A percentile compares a stretch with the other conserved stretches of the same genome.
Conservation (phyloP, 2,888 invertebrate genomes). For the Diachrysia chrysitis region DNA sequence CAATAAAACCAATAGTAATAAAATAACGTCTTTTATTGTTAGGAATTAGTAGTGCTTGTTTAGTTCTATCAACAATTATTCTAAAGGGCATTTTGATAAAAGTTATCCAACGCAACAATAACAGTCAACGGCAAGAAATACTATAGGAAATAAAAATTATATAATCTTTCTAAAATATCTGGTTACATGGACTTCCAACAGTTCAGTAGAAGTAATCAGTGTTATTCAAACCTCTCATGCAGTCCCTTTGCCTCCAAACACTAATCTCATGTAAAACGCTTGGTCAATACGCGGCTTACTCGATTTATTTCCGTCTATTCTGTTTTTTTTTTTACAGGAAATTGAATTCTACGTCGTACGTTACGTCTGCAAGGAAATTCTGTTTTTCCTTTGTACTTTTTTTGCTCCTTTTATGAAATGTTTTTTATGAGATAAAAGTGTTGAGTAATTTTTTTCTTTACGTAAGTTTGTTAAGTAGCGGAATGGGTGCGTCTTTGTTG, state of each 20-base stretch:
- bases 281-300: constrained; percentile 55
- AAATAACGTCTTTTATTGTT: too few relatives aligned
- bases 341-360: constrained; percentile 75
- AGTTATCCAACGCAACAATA: too few relatives aligned
- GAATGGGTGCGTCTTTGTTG: constrained; percentile 27
- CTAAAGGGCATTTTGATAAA: too few relatives aligned
- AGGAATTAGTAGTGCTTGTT: too few relatives aligned
- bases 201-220: constrained; percentile 7
- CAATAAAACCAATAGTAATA: too few relatives aligned
- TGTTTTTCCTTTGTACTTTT: constrained; percentile 35
- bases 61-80: too few relatives aligned
- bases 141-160: too few relatives aligned
- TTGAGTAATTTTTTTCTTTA: constrained; percentile 36
- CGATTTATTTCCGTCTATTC: constrained; percentile 57
- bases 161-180: too few relatives aligned
- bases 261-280: constrained; percentile 57
- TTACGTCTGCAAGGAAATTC: constrained; percentile 46
- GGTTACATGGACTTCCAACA: background rate
- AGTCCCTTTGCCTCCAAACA: constrained; percentile 31
- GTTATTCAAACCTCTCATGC: constrained; percentile 10
- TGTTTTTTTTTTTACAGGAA: constrained; percentile 78
- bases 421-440: constrained; percentile 53
- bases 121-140: too few relatives aligned
- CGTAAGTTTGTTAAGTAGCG: constrained; percentile 32
- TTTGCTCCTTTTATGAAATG: constrained; percentile 44